Percentiles rank a stretch among this genome's conserved stretches.
These are phyloP conservation scores for Nyleta sp. DNA, from an alignment of 2,888 invertebrate species.

Conservation along the genomic window DNA sequence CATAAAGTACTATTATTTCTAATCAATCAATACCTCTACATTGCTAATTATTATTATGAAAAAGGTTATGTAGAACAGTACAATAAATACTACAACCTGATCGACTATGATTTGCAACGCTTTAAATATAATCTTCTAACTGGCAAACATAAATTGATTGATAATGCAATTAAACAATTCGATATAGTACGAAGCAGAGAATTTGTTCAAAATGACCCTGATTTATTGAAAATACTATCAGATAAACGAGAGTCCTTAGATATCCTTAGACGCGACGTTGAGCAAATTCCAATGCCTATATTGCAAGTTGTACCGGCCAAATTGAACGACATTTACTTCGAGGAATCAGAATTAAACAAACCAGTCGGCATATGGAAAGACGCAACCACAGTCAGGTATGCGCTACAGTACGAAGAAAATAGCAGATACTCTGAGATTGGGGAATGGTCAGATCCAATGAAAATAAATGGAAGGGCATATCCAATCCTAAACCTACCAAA, in stretches of 20 bases:
- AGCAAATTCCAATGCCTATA: neutral
- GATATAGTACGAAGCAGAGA: too few relatives aligned
- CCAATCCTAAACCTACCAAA: neutral
- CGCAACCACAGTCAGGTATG: conserved; percentile 1
- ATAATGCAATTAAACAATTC: neutral
- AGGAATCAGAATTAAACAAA: neutral
- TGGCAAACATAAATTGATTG: too few relatives aligned
- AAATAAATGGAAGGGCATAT: neutral
- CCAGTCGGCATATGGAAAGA: neutral
- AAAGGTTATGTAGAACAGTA: neutral
- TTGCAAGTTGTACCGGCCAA: neutral
- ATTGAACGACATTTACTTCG: neutral
- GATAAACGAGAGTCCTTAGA: neutral
- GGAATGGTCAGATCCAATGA: neutral
- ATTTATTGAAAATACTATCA: neutral
- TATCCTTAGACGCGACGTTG: neutral
- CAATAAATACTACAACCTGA: neutral
- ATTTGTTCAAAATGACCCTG: neutral
- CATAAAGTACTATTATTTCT: neutral
- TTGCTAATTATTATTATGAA: neutral
- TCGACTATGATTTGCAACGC: neutral
- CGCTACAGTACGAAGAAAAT: neutral
- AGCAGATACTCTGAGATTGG: neutral
- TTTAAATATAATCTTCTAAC: too few relatives aligned
- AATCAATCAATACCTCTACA: neutral